Evolutionary conservation across 2,888 invertebrate genomes (phyloP).

Genomic region (Drosophila eohydei): DNA sequence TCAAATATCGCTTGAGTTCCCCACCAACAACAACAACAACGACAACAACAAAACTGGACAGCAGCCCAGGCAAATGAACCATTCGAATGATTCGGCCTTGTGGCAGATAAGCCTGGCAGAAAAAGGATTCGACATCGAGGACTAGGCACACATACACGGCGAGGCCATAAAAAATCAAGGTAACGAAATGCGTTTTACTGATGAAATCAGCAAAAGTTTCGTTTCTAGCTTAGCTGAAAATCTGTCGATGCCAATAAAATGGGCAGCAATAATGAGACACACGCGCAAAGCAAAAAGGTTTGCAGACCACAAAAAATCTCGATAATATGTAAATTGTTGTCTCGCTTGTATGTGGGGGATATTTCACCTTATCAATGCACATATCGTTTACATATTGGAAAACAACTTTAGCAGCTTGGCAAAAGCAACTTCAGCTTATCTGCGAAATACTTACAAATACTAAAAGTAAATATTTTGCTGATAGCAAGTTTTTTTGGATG

Average conservation of each 20-base stretch:
- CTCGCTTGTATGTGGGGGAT: background rate
- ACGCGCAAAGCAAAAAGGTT: constrained; percentile 31
- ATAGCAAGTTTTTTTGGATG: background rate
- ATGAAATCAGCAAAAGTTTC: constrained; percentile 74
- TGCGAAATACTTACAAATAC: background rate
- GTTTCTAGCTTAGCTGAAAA: constrained; percentile 50
- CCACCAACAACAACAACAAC: constrained; percentile 34
- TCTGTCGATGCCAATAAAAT: constrained; percentile 75
- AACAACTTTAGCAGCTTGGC: constrained; percentile 1
- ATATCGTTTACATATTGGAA: constrained; percentile 2
- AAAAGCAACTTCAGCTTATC: background rate
- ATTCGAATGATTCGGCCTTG: constrained; percentile 33
- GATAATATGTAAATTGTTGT: constrained; percentile 72
- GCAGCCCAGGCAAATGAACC: constrained; percentile 53
- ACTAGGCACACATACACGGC: constrained; percentile 12
- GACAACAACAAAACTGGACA: constrained; percentile 33
- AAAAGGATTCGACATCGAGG: constrained; percentile 34
- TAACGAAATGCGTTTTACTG: constrained; percentile 76
- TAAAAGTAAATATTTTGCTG: background rate
- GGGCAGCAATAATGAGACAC: constrained; percentile 67
- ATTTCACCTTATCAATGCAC: constrained; percentile 5
- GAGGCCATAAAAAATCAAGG: constrained; percentile 66
- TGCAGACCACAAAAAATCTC: constrained; percentile 13
- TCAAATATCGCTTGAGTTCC: constrained; percentile 72
- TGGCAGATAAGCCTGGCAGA: constrained; percentile 47